phyloP scores from a whole-genome alignment of 2,113 vertebrate species.

The Clinocottus analis region DNA sequence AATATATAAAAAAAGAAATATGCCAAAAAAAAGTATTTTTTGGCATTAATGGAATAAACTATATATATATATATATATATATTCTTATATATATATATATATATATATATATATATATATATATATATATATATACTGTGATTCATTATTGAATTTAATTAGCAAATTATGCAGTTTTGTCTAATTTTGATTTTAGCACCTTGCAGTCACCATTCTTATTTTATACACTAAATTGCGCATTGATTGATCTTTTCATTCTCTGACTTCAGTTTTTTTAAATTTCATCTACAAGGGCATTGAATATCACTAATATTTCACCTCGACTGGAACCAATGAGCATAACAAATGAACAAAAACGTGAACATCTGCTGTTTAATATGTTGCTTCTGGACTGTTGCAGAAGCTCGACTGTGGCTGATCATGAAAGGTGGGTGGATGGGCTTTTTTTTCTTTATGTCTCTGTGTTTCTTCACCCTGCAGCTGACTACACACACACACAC shows the following conservation, averaged over 20 bases:
- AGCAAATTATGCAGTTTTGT: background rate
- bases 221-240: background rate
- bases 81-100: no score
- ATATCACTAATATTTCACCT: background rate
- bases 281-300: background rate
- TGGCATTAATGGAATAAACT: no score
- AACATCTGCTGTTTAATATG: background rate
- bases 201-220: background rate
- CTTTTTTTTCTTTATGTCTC: background rate
- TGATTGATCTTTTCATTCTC: background rate
- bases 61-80: no score
- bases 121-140: no score
- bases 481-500: background rate
- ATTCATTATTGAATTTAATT: background rate
- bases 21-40: no score
- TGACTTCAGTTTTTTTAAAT: background rate
- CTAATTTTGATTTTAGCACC: background rate
- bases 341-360: background rate
- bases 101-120: no score
- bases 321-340: background rate
- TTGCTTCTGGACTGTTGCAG: background rate
- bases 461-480: constrained; percentile 2
- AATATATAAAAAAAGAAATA: no score
- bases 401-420: background rate
- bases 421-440: background rate